Conservation (phyloP, 2,113 vertebrate species). For the Nothoprocta pentlandii region DNA sequence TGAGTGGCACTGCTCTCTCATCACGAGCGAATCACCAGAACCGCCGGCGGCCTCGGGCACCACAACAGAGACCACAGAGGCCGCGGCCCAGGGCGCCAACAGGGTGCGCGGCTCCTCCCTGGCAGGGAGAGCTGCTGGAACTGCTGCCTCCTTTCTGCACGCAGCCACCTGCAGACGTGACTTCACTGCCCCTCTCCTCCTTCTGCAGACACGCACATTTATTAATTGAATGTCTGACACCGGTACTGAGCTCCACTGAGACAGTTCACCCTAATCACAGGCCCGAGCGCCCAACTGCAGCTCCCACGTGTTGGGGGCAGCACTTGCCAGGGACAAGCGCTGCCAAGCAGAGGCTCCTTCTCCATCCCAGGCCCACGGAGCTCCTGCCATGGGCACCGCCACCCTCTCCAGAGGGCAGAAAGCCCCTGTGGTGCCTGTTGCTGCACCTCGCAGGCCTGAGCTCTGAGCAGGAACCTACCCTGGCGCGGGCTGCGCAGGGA, state of each 20-base stretch:
- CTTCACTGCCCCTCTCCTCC: neutral
- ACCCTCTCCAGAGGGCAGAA: no score
- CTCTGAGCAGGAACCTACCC: neutral
- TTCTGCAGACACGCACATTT: accelerated
- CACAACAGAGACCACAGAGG: accelerated
- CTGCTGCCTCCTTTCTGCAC: neutral
- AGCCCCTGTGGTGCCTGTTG: neutral
- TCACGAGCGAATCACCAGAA: neutral
- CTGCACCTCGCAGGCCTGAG: neutral
- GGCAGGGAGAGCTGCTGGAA: neutral
- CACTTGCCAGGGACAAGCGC: neutral
- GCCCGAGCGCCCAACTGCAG: accelerated
- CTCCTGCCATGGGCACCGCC: accelerated
- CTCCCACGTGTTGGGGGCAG: neutral
- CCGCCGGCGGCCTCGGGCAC: no score
- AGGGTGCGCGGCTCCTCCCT: neutral
- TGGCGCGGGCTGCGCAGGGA: neutral
- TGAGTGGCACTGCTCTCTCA: neutral
- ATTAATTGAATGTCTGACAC: no score
- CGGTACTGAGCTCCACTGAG: neutral
- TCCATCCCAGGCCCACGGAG: neutral
- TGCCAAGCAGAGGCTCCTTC: neutral
- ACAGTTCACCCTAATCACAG: neutral
- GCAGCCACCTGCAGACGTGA: neutral
- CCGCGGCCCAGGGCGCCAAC: neutral